Conservation (phyloP, 2,113 vertebrate genomes). For the Dryoscopus gambensis region DNA sequence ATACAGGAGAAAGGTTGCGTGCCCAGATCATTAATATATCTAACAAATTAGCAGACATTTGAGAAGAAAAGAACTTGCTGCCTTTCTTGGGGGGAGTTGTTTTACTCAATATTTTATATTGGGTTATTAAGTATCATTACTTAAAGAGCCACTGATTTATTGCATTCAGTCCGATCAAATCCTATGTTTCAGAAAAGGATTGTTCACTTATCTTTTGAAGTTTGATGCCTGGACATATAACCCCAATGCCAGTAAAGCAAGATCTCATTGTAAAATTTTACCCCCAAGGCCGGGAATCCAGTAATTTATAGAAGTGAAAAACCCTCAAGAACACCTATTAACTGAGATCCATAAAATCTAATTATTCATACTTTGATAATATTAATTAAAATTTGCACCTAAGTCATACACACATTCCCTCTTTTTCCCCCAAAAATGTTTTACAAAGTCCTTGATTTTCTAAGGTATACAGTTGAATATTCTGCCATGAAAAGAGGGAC, state of each 20-base stretch:
- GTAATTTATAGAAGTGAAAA: background rate
- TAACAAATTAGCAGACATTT: background rate
- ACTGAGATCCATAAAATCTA: background rate
- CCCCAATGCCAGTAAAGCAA: background rate
- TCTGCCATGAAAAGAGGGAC: background rate
- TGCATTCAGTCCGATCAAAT: background rate
- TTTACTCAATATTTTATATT: background rate
- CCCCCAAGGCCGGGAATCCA: background rate
- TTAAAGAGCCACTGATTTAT: background rate
- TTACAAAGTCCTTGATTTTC: background rate
- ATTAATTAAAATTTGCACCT: background rate
- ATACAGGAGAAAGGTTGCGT: background rate
- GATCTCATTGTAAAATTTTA: background rate
- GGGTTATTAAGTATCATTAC: background rate
- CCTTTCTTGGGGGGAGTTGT: background rate
- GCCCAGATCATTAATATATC: background rate
- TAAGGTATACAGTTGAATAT: background rate
- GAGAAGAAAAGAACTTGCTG: background rate
- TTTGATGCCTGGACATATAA: background rate
- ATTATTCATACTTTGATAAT: background rate
- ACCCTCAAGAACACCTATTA: background rate
- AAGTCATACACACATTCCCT: background rate
- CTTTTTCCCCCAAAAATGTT: fast-evolving
- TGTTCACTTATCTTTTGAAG: background rate
- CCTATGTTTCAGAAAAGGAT: background rate